Evolutionary conservation across 2,113 vertebrate genomes (phyloP), one percentile per base, ranked within the genome.

Genomic region (Brachyhypopomus occidentalis): DNA sequence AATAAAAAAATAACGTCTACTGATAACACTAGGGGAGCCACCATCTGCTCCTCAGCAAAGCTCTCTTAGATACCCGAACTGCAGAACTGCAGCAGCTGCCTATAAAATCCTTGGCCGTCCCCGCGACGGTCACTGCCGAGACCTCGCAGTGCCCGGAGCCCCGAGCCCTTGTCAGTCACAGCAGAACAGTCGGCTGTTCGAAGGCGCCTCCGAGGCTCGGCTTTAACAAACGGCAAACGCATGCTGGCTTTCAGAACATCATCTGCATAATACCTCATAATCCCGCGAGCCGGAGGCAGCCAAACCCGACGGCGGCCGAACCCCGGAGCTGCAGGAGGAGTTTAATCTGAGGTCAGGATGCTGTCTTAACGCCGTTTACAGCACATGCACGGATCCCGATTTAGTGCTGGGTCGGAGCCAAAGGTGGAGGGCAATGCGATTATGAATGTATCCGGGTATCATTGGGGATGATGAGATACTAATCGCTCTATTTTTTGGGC

Each of bases 231-330:
- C 48, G 34, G 45, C 72, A 79, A 86, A 36, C 58, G 41, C 56
- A 23, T 30, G 62, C 75, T 83, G 83, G 62, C 69, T 84, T 80
- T 72, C 71, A 69, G 64, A 77, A 80, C 64, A 60, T 41, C 67
- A 83, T 86, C 81, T 86, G 83, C 83, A 83, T 84, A 83, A 86
- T 79, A 84, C 85, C 76, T 77, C 56, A 52, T 84, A 86, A 83
- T 84, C 83, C 85, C 82, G 38, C 14, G 64, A 83, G 77, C 83
- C 83, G 60, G 73, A 41, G 22, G 48, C 66, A 78, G 74, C 63
- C 78, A 75, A 8, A 45, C 64, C 64, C 63, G 48, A 73, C 64
- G 62, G 80, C 73, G 59, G 48, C 83, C 62, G 60, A 82, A 73
- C 34, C 41, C 80, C 71, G 36, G 64, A 72, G 77, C 77, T 71